Base-by-base conservation (phyloP, 2,888 invertebrate species). In the Cryptocephalus moraei region DNA sequence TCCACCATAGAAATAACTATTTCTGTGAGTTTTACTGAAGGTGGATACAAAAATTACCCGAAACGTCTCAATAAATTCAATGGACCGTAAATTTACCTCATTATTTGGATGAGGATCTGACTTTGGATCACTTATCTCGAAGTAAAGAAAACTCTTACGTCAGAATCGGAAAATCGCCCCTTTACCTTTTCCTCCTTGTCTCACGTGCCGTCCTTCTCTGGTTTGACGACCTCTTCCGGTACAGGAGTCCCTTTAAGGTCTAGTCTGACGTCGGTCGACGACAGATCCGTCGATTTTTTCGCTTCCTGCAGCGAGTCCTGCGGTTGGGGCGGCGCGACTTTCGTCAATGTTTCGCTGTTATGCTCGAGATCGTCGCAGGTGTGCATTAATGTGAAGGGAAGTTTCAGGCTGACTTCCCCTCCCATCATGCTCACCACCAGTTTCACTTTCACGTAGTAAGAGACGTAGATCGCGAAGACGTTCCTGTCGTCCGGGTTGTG, bases 401-500 rank as follows among this genome's bases (percentile, higher is more conserved):
- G 68, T 66, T 90, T 90, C 1, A 89, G 70, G 0, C 86, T 84
- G 8, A 90, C 71, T 49, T 86, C 85, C 1, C 88, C 87, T 0
- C 88, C 87, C 78, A 91, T 86, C 3, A 86, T 81, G 49, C 88
- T 87, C 22, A 89, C 76, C 0, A 85, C 75, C 0, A 90, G 74
- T 69, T 90, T 90, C 0, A 91, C 84, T 78, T 91, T 91, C 8
- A 91, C 89, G 65, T 91, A 91, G 66, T 91, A 91, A 0, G 90
- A 89, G 9, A 91, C 91, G 72, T 91, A 91, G 58, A 91, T 91
- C 45, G 91, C 91, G 62, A 91, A 91, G 0, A 87, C 89, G 67
- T 91, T 91, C 49, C 89, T 77, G 56, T 88, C 88, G 53, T 87
- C 84, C 0, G 81, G 78, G 11, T 78, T 75, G 54, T 68, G 72